Percentiles rank a stretch among this genome's conserved stretches.
Conservation (phyloP, 2,797 vertebrate genomes). For the Amphiprion clarkii region DNA sequence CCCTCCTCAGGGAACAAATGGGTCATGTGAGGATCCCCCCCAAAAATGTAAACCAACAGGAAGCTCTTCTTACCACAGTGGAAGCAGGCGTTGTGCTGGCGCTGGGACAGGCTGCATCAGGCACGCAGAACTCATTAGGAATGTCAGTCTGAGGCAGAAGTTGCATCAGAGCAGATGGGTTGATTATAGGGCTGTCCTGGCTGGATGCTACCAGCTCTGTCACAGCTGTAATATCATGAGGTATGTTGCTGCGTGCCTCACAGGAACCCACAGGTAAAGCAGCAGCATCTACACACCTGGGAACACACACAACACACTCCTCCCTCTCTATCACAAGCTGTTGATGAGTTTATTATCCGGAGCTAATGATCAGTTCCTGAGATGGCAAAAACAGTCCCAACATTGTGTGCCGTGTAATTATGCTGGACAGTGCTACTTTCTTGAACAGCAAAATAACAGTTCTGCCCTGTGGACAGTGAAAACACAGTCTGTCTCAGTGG, state of each 20-base stretch:
- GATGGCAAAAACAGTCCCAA: background rate
- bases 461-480: background rate
- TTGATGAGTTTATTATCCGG: no score
- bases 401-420: background rate
- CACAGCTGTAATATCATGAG: background rate
- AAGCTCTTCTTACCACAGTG: slow-evolving; percentile 63
- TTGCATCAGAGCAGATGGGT: slow-evolving; percentile 27
- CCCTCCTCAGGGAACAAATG: slow-evolving; percentile 1
- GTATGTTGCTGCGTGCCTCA: slow-evolving; percentile 20
- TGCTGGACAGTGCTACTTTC: background rate
- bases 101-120: slow-evolving; percentile 4
- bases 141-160: slow-evolving; percentile 22
- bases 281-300: slow-evolving; percentile 57
- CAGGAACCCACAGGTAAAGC: slow-evolving; percentile 1
- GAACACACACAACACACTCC: slow-evolving; percentile 28
- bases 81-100: slow-evolving; percentile 59
- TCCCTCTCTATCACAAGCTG: background rate
- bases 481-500: background rate
- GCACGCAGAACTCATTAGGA: background rate
- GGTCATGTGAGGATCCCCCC: background rate
- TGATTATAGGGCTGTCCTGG: slow-evolving; percentile 77
- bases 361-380: slow-evolving; percentile 5
- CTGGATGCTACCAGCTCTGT: slow-evolving; percentile 77
- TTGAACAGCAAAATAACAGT: background rate
- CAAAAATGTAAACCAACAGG: slow-evolving; percentile 13